Percentiles rank a stretch among this genome's conserved stretches.
phyloP scores from a whole-genome alignment of 2,888 invertebrate species.

The Diploptera punctata region DNA sequence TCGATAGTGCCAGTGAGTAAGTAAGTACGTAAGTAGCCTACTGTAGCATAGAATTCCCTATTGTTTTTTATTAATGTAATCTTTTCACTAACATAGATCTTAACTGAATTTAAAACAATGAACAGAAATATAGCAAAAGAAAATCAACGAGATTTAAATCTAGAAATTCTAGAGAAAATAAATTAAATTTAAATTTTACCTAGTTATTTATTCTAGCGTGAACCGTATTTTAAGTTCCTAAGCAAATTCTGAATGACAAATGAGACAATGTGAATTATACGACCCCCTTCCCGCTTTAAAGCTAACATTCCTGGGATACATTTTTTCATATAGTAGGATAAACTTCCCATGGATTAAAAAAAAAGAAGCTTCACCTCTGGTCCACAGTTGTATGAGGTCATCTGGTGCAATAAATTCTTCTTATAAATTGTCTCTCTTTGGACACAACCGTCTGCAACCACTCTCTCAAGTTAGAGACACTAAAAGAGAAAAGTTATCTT shows the following conservation, averaged over 20 bases:
- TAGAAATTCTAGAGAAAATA: too few relatives aligned
- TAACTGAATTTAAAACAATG: too few relatives aligned
- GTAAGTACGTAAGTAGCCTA: too few relatives aligned
- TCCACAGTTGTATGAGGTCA: neutral
- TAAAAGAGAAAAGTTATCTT: neutral
- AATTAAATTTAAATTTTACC: too few relatives aligned
- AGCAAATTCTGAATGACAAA: neutral
- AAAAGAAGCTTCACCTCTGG: neutral
- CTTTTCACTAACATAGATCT: too few relatives aligned
- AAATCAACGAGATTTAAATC: too few relatives aligned
- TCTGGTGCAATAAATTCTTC: conserved; percentile 13
- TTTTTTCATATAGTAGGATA: conserved; percentile 21
- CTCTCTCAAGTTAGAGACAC: neutral
- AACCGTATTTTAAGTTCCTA: too few relatives aligned
- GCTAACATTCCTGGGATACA: neutral
- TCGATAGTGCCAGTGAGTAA: too few relatives aligned
- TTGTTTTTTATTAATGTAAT: too few relatives aligned
- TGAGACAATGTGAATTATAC: neutral
- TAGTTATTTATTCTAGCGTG: too few relatives aligned
- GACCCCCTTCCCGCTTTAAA: neutral
- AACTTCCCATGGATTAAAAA: neutral
- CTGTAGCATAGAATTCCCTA: too few relatives aligned
- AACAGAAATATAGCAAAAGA: too few relatives aligned
- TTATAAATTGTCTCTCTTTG: conserved; percentile 21
- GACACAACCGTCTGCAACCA: neutral